Evolutionary conservation across 2,888 invertebrate species (phyloP), one percentile per base, ranked within the genome.

Genomic region (Polydrusus cervinus): DNA sequence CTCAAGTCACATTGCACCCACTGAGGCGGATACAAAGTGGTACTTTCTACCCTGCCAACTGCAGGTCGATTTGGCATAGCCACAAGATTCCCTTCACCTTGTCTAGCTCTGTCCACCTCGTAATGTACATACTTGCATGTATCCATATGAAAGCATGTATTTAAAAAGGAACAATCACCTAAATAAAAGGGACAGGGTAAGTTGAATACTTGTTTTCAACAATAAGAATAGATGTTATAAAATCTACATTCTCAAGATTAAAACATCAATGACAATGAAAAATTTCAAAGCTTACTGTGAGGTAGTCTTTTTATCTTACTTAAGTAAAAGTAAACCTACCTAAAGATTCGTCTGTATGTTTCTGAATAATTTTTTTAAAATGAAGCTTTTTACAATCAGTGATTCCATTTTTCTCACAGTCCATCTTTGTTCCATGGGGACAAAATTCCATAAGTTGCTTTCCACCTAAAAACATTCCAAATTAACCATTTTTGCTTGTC

Each of bases 141-240:
- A 81, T 98, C 98, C 98, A 99, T 98, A 85, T 99, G 98, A 85
- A 99, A 99, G 87, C 98, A 99, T 0, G 98, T 99, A 86, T 99
- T 99, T 2, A 99, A 90, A 87, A 99, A 99, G 16, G 98, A 98
- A 85, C 98, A 99, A 86, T 99, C 99, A 0, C 99, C 98, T 76
- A 40, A 60, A 61, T 25, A 0, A 98, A 89, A 0, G n/a, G n/a
- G n/a, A n/a, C n/a, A n/a, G n/a, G n/a, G n/a, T n/a, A n/a, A n/a
- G n/a, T n/a, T n/a, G n/a, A n/a, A n/a, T n/a, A n/a, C n/a, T n/a
- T n/a, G n/a, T n/a, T n/a, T n/a, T n/a, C n/a, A n/a, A n/a, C n/a
- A n/a, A n/a, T n/a, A n/a, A n/a, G n/a, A n/a, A n/a, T n/a, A n/a
- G n/a, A n/a, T n/a, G n/a, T n/a, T n/a, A n/a, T n/a, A n/a, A n/a